These are phyloP conservation scores for Lepidonotus clava DNA, from an alignment of 2,888 invertebrate species.

Conservation along the genomic window DNA sequence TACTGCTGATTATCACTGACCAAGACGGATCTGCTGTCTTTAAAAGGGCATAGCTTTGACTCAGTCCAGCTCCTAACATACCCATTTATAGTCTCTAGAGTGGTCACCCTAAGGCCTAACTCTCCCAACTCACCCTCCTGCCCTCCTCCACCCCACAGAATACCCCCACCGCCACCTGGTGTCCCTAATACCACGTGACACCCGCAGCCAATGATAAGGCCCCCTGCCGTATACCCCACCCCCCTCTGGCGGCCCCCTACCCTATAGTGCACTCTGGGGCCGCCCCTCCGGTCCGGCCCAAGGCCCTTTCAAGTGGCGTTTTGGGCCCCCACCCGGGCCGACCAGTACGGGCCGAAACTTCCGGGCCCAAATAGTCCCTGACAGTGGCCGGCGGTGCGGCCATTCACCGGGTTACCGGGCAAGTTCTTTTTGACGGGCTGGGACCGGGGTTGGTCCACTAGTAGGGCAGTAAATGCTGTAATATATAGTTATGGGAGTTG, in stretches of 20 bases:
- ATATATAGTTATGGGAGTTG: too few relatives aligned
- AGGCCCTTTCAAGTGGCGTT: slow-evolving; percentile 10
- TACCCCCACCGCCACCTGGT: neutral
- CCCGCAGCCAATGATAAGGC: neutral
- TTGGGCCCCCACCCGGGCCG: too few relatives aligned
- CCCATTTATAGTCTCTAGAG: too few relatives aligned
- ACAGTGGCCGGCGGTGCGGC: neutral
- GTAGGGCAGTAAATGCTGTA: neutral
- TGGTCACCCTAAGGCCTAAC: too few relatives aligned
- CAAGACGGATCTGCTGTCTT: too few relatives aligned
- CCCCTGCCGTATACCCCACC: neutral
- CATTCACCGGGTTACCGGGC: slow-evolving; percentile 11
- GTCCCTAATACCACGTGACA: slow-evolving; percentile 15
- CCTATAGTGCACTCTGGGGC: neutral
- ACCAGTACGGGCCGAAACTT: neutral
- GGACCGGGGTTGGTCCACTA: neutral
- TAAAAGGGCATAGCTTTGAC: too few relatives aligned
- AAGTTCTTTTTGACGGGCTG: neutral
- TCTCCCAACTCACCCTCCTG: neutral
- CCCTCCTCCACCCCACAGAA: neutral
- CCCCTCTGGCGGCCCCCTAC: neutral
- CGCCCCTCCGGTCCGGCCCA: neutral
- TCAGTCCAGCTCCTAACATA: too few relatives aligned
- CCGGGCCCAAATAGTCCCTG: slow-evolving; percentile 2
- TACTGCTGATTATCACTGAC: too few relatives aligned